These are phyloP conservation scores for Pelagia noctiluca DNA, from an alignment of 30 jellyfish, hydroid and myxozoan genomes.

Conservation along the genomic window DNA sequence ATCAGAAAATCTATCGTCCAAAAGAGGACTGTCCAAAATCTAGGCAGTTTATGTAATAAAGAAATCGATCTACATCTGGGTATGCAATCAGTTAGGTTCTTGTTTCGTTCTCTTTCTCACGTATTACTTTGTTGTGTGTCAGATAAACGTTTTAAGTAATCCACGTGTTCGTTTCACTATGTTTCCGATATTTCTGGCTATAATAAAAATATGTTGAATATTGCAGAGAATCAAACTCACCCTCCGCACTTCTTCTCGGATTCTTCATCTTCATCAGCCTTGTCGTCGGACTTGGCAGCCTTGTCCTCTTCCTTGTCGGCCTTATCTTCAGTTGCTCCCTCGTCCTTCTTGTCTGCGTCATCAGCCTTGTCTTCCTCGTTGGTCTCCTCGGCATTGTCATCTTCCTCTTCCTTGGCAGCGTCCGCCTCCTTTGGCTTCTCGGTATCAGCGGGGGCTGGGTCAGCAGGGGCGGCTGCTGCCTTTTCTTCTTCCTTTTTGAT, in stretches of 20 bases:
- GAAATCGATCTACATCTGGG: too few species aligned
- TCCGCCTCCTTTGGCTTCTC: not conserved
- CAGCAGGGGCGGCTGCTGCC: not conserved
- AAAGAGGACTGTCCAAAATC: too few species aligned
- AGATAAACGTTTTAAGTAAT: not conserved
- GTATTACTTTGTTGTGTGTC: not conserved
- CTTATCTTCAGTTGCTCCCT: not conserved
- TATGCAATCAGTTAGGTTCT: not conserved
- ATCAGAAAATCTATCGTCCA: too few species aligned
- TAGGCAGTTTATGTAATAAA: too few species aligned
- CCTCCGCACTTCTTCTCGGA: conserved; percentile 11
- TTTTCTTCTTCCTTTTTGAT: not conserved
- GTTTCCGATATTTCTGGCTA: not conserved
- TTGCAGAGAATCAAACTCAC: not conserved
- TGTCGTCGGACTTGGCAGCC: not conserved
- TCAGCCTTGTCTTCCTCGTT: not conserved
- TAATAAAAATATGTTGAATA: too few species aligned
- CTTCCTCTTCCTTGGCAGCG: not conserved
- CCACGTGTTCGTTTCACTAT: not conserved
- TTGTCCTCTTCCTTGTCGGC: not conserved
- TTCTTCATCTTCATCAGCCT: not conserved
- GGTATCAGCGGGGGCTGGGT: not conserved
- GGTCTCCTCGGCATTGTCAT: not conserved
- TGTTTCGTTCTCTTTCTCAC: not conserved
- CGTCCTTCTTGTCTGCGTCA: not conserved